Conservation (phyloP, 2,888 invertebrate species). For the Eubasilissa splendida region DNA sequence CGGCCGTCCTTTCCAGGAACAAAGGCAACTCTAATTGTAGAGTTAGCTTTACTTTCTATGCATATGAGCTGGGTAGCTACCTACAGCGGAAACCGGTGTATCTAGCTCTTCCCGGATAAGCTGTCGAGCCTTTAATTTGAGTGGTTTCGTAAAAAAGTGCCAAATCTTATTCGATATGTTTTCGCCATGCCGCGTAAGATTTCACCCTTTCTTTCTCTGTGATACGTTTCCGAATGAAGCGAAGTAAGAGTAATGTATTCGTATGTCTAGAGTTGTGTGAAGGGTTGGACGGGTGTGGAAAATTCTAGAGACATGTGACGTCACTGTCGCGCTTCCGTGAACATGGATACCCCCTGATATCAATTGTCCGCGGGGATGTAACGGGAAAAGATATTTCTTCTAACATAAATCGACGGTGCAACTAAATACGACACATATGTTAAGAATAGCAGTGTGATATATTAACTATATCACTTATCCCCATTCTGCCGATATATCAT, state of each 20-base stretch:
- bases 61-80: slow-evolving; percentile 9
- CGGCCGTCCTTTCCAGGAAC: slow-evolving; percentile 42
- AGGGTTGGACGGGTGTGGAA: slow-evolving; percentile 43
- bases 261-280: slow-evolving; percentile 26
- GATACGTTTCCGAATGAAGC: too few relatives aligned
- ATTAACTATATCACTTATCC: too few relatives aligned
- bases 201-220: too few relatives aligned
- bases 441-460: too few relatives aligned
- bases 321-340: slow-evolving; percentile 51
- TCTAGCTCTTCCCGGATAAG: not conserved
- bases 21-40: slow-evolving; percentile 49
- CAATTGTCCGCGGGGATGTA: slow-evolving; percentile 23
- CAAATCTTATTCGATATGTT: too few relatives aligned
- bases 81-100: not conserved
- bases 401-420: too few relatives aligned
- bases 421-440: too few relatives aligned
- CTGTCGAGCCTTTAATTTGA: too few relatives aligned
- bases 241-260: too few relatives aligned
- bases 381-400: not conserved
- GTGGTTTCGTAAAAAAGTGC: not conserved
- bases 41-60: slow-evolving; percentile 26
- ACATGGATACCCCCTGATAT: slow-evolving; percentile 46
- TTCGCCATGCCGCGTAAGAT: too few relatives aligned
- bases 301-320: slow-evolving; percentile 55
- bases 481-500: too few relatives aligned